Evolutionary conservation across 2,888 invertebrate genomes (phyloP), one percentile per base, ranked within the genome.

Genomic region (Epinotia nisella): DNA sequence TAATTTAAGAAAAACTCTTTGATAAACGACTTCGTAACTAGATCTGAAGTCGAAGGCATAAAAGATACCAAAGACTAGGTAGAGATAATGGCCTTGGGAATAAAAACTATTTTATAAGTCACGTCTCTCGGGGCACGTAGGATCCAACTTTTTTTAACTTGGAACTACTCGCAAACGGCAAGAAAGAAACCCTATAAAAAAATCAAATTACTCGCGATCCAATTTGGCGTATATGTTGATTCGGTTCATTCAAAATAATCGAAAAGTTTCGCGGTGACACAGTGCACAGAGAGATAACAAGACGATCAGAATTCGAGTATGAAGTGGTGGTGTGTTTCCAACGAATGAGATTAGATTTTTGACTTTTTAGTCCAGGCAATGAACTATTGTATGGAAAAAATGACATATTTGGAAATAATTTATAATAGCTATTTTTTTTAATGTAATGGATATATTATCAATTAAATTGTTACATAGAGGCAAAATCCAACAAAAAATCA

Each of bases 211-310:
- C 66, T 21, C 75, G 78, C 78, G 77, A 76, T 76, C 75, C 75
- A 76, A 79, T 79, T 76, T 76, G 74, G 65, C 73, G 69, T 65
- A 77, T 75, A 71, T 75, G 74, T 75, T 74, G 65, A 78, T 76
- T 75, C 73, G 70, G 75, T 78, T 78, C 78, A 79, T 79, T 78
- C 77, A 76, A 78, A 78, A 79, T 78, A 78, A 78, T 78, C 75
- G 76, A 76, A 80, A 79, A 80, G 70, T 79, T 80, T 74, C 35
- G 29, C 68, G 75, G 77, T 75, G 75, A 19, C 65, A 29, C 53
- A 60, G 71, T 11, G 0, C 19, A 53, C 29, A 59, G 56, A 53
- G 9, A 5, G n/a, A 2, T 0, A 45, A 17, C 62, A 62, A 29
- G 10, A 41, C 10, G 64, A n/a, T n/a, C 2, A 39, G n/a, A 10